Base-by-base conservation (phyloP, 2,888 invertebrate species). In the Phengaris arion region DNA sequence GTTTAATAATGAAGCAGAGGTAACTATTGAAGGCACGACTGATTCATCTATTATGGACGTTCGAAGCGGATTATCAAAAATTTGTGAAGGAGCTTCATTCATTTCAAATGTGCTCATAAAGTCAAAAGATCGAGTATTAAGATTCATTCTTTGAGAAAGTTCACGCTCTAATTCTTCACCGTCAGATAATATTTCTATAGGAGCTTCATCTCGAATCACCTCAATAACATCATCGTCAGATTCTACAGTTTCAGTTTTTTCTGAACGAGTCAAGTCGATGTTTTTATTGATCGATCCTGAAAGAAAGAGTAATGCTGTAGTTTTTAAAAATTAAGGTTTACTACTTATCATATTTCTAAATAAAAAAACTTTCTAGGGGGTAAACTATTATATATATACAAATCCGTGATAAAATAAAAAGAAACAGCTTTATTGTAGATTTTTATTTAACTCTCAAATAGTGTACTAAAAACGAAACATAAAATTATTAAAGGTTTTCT, bases 201-300 rank as follows among this genome's bases (percentile, higher is more conserved):
- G 92, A 7, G 91, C 90, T 79, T 93, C 92, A 77, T 92, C 91
- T 82, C 89, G 84, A 7, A 92, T 88, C 54, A 93, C 92, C 85
- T 93, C 93, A 69, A 93, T 92, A 12, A 92, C 92, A 75, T 92
- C 93, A 82, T 93, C 93, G 77, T 93, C 93, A 2, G 93, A 93
- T 46, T 84, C 83, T 69, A 86, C 85, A 13, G 79, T 79, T 22
- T 82, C 81, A 9, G 74, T 76, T 55, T 76, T 64, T 54, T 45
- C 74, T 48, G 22, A 57, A 15, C 57, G 7, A 55, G 74, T 57
- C n/a, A 68, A 45, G 15, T 75, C 64, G 10, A 74, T 15, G 22
- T 48, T 64, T 55, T 70, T 75, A 54, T 74, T 68, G 10, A 15
- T 75, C 76, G 77, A 75, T 75, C 76, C 57, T 74, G 76, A 69